Base-by-base conservation (phyloP, 2,113 vertebrate species). In the Eurypyga helias region DNA sequence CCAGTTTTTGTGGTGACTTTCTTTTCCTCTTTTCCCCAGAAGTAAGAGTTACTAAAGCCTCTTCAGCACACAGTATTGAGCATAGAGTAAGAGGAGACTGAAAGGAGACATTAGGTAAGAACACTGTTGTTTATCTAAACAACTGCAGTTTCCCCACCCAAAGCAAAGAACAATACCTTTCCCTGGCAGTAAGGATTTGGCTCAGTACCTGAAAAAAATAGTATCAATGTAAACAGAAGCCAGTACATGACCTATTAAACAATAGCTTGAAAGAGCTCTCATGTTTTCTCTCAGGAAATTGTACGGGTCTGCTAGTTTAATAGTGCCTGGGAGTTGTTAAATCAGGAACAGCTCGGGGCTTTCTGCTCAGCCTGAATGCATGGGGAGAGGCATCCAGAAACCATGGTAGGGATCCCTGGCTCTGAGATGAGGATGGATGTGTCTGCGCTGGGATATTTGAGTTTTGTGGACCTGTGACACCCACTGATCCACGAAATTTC, bases 271-370 rank as follows among this genome's bases (percentile, higher is more conserved):
- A 89, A 69, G 72, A 84, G 11, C 10, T 67, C 11, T 62, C 10
- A 6, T 21, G 11, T 80, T 91, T 91, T 85, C 31, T 82, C 49
- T 83, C 80, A 90, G 92, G 95, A 96, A 96, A 51, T 80, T 54
- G 75, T 52, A 55, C 21, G 18, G 34, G 21, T 66, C 83, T 87
- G 45, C 25, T 64, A 91, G 17, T 72, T 77, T 87, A 87, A 83
- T 71, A 36, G 21, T 77, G 60, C n/a, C 34, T 82, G 28, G 14
- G 2, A 24, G 3, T 17, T 71, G 24, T 73, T 88, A 87, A 65
- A 66, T 64, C 33, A 75, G 45, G 48, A 91, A 49, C 6, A 62
- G 9, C 4, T 58, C 4, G 0, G 25, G 26, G 14, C n/a, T 77
- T 86, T 70, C 31, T 73, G 36, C 20, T 90, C 9, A 26, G 46